Evolutionary conservation across 2,113 vertebrate species (phyloP).

Genomic region (Psittacus erithacus): DNA sequence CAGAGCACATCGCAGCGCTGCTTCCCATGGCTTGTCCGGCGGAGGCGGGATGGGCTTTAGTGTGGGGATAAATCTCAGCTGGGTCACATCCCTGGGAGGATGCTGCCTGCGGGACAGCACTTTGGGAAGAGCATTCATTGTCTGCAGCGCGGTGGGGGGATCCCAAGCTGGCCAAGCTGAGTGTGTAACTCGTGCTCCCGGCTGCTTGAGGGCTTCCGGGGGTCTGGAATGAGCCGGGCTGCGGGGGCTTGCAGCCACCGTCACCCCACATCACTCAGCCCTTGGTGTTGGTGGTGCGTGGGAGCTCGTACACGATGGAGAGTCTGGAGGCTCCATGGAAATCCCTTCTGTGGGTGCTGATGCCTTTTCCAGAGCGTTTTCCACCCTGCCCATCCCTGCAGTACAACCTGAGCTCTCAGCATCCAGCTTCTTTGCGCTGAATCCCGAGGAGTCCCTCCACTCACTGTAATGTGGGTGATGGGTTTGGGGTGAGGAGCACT

Average conservation of each 20-base stretch:
- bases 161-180: background rate
- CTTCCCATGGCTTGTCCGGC: background rate
- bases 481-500: background rate
- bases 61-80: background rate
- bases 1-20: background rate
- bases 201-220: background rate
- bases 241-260: fast-evolving
- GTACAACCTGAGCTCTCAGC: background rate
- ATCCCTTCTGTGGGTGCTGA: background rate
- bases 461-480: fast-evolving
- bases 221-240: fast-evolving
- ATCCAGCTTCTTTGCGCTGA: background rate
- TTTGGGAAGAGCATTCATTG: background rate
- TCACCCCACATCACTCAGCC: background rate
- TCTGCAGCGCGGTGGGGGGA: background rate
- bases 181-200: background rate
- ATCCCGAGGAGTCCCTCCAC: background rate
- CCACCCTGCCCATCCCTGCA: background rate
- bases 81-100: background rate
- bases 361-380: background rate
- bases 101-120: background rate
- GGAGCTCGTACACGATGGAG: background rate
- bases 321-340: background rate
- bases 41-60: background rate
- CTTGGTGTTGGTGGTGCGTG: background rate